phyloP scores from a whole-genome alignment of 1,140 invertebrate genomes.

The Xylocopa sonorina region DNA sequence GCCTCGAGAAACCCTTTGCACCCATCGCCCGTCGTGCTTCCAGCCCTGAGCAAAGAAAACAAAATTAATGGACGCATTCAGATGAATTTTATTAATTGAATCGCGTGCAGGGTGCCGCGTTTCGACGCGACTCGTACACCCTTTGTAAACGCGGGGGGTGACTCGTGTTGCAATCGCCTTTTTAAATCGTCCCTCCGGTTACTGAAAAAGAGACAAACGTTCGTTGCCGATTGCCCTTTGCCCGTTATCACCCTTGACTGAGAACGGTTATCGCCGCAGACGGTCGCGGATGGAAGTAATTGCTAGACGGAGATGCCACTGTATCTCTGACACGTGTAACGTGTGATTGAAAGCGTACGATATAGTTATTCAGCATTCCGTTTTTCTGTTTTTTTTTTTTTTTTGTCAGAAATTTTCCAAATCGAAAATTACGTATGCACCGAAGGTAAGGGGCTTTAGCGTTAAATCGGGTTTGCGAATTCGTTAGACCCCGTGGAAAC shows the following conservation, averaged over 20 bases:
- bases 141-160: conserved; percentile 60
- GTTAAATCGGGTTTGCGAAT: conserved; percentile 37
- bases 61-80: conserved; percentile 78
- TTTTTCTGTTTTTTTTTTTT: background rate
- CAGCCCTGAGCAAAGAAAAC: conserved; percentile 53
- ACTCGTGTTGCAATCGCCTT: conserved; percentile 70
- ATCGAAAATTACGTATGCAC: too few species aligned
- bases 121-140: conserved; percentile 60
- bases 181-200: conserved; percentile 51
- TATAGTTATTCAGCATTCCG: too few species aligned
- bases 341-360: background rate
- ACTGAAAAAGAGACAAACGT: conserved; percentile 47
- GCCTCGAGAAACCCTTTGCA: conserved; percentile 69
- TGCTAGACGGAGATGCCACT: conserved; percentile 42
- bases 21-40: conserved; percentile 41
- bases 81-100: conserved; percentile 81
- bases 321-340: conserved; percentile 19
- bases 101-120: conserved; percentile 62
- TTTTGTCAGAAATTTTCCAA: too few species aligned
- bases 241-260: conserved; percentile 57
- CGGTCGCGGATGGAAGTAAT: conserved; percentile 49
- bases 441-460: conserved; percentile 17
- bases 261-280: conserved; percentile 50
- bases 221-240: conserved; percentile 65
- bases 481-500: conserved; percentile 42